Base-by-base conservation (phyloP, 1,140 invertebrate species). In the Scaptomyza hsui region DNA sequence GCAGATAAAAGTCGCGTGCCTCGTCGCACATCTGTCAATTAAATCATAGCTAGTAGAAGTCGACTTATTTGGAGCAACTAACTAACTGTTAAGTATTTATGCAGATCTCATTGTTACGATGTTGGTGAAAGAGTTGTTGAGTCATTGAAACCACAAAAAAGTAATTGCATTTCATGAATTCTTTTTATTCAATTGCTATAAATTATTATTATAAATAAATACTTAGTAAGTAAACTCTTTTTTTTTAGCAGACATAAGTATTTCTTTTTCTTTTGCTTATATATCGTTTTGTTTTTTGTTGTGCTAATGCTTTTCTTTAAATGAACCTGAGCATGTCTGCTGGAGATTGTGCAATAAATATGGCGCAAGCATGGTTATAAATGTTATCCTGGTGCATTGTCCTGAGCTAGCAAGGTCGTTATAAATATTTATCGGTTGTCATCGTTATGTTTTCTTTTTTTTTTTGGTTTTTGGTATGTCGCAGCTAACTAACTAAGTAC, bases 101-200 rank as follows among this genome's bases (percentile, higher is more conserved):
- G 76, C 80, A 69, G 62, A 78, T 71, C 74, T 63, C 64, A 74
- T 86, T 68, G 74, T 73, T 65, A 70, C 72, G 7, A 29, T 29
- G 26, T 75, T 64, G 16, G 41, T 49, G 35, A 41, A 45, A 29
- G 39, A 26, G 29, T 59, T 16, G 15, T 15, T 29, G 26, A 53
- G 12, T 53, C 51, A 39, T 39, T 19, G 16, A 9, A 9, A 29
- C 26, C 26, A 29, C 26, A 29, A 29, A n/a, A n/a, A n/a, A n/a
- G n/a, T n/a, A n/a, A n/a, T 70, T 89, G 60, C 63, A 72, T 86
- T 86, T 88, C 64, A 69, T 86, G 81, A 86, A 86, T 88, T 45
- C 69, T 89, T 83, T 88, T 88, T 89, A 89, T 88, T 89, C 83
- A 83, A 88, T 89, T 83, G 83, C 78, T 81, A 81, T 75, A 86